phyloP scores from a whole-genome alignment of 2,113 vertebrate species.

The Nothocercus nigrocapillus region DNA sequence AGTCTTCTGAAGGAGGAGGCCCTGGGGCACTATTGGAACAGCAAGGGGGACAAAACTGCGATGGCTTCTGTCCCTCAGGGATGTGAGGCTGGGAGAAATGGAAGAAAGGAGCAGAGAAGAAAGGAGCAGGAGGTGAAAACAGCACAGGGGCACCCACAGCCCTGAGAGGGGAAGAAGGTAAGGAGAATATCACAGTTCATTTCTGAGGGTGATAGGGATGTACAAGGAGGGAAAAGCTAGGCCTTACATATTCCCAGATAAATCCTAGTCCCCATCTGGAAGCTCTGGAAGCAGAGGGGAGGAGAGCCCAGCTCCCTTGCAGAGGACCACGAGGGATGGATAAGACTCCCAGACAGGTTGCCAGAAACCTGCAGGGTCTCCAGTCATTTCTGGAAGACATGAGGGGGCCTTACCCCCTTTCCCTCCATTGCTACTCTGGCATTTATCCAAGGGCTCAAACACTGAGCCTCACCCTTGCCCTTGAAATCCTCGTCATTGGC shows the following conservation, averaged over 20 bases:
- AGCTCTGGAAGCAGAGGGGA: background rate
- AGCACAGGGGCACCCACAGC: background rate
- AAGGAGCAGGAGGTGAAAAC: background rate
- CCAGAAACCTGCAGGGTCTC: background rate
- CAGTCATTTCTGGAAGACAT: background rate
- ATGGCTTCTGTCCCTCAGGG: background rate
- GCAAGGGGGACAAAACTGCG: fast-evolving
- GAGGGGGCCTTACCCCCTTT: background rate
- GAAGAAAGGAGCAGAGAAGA: fast-evolving
- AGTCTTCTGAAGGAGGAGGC: background rate
- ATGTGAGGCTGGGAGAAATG: background rate
- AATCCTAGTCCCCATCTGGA: background rate
- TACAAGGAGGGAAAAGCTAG: background rate
- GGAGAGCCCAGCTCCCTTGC: background rate
- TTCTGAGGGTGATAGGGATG: background rate
- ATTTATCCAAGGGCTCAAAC: background rate
- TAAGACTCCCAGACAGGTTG: background rate
- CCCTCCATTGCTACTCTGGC: background rate
- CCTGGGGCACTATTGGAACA: background rate
- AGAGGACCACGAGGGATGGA: background rate
- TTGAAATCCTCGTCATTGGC: background rate
- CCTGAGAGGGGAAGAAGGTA: background rate
- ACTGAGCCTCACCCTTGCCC: background rate
- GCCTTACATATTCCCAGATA: background rate
- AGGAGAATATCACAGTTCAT: background rate